phyloP scores from a whole-genome alignment of 1,140 invertebrate species.

The Hycleus phaleratus region DNA sequence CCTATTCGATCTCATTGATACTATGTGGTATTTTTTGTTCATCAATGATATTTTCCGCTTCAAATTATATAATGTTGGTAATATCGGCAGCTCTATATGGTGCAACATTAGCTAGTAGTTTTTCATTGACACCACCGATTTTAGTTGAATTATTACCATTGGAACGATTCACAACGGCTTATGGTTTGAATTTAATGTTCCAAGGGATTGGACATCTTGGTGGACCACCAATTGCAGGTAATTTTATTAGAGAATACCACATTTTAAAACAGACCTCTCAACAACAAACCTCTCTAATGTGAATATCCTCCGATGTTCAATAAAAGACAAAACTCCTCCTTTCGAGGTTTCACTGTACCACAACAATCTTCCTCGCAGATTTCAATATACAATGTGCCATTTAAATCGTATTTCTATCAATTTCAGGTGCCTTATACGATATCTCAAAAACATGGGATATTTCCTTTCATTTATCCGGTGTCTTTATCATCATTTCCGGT shows the following conservation, averaged over 20 bases:
- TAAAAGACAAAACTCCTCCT: too few species aligned
- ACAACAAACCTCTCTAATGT: too few species aligned
- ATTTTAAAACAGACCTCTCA: too few species aligned
- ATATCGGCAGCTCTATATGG: slow-evolving; percentile 63
- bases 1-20: slow-evolving; percentile 66
- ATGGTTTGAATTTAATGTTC: slow-evolving; percentile 77
- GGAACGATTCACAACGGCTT: slow-evolving; percentile 78
- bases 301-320: too few species aligned
- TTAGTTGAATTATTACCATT: slow-evolving; percentile 71
- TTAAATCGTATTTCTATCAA: background rate
- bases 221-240: slow-evolving; percentile 53
- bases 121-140: slow-evolving; percentile 82
- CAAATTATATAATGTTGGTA: slow-evolving; percentile 52
- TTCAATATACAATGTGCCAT: background rate
- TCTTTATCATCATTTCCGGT: slow-evolving; percentile 69
- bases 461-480: slow-evolving; percentile 66
- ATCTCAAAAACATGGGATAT: slow-evolving; percentile 60
- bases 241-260: background rate
- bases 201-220: slow-evolving; percentile 64
- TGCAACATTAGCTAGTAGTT: slow-evolving; percentile 76
- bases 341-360: too few species aligned
- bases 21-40: slow-evolving; percentile 64
- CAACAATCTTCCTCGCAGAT: too few species aligned
- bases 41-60: slow-evolving; percentile 60
- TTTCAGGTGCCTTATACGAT: slow-evolving; percentile 40